These are phyloP conservation scores for Sternotherus odoratus DNA, from an alignment of 2,797 vertebrate species.

Conservation along the genomic window DNA sequence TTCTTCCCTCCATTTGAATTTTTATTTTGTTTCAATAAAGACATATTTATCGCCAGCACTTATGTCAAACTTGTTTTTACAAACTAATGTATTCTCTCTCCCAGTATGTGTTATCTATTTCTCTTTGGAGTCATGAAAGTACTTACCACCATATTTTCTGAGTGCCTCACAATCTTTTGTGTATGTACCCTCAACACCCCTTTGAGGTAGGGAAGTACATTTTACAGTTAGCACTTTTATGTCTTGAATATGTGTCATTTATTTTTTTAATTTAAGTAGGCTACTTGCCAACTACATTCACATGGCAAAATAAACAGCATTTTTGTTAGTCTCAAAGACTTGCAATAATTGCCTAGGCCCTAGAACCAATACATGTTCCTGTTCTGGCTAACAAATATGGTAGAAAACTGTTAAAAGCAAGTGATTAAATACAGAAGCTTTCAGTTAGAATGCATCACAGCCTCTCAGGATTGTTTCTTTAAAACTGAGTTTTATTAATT, in stretches of 20 bases:
- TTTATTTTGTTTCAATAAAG: background rate
- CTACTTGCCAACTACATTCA: background rate
- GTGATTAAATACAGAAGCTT: constrained; percentile 52
- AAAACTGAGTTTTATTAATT: constrained; percentile 48
- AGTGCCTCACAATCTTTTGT: background rate
- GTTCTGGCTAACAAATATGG: constrained; percentile 18
- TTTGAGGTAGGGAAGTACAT: background rate
- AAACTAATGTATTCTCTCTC: background rate
- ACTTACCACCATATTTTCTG: background rate
- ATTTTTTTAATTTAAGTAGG: background rate
- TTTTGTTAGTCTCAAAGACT: background rate
- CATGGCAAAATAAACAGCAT: background rate
- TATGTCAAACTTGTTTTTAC: background rate
- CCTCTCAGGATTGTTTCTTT: constrained; percentile 37
- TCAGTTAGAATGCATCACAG: constrained; percentile 33
- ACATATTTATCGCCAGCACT: background rate
- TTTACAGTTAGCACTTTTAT: background rate
- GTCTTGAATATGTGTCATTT: background rate
- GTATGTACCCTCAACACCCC: background rate
- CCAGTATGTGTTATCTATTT: background rate
- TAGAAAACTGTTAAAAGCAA: background rate
- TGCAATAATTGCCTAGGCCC: background rate
- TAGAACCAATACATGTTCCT: background rate
- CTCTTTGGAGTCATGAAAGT: background rate
- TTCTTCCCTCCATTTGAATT: background rate